Conservation (phyloP, 2,888 invertebrate species). For the Ephialtes manifestator region DNA sequence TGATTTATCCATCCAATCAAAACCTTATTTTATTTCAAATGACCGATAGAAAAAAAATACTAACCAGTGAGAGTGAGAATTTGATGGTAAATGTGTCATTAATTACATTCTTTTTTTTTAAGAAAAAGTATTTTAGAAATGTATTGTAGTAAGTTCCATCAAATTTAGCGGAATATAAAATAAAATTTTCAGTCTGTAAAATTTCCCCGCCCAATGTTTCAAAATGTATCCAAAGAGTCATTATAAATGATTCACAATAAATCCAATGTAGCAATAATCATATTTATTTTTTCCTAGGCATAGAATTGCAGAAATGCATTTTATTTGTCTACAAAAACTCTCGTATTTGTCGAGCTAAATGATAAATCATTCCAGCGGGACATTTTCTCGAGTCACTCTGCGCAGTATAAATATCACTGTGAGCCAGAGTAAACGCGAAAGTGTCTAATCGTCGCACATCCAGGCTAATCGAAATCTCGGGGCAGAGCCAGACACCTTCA, state of each 20-base stretch:
- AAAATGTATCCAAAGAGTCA: too few relatives aligned
- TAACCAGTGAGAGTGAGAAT: too few relatives aligned
- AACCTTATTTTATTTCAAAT: too few relatives aligned
- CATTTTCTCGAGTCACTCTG: not conserved
- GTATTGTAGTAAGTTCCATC: too few relatives aligned
- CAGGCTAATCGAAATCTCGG: conserved; percentile 16
- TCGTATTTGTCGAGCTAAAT: not conserved
- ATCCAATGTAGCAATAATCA: not conserved
- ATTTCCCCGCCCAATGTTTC: too few relatives aligned
- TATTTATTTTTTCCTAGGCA: not conserved
- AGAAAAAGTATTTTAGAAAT: too few relatives aligned
- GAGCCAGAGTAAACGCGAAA: conserved; percentile 1
- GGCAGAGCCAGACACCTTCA: conserved; percentile 21
- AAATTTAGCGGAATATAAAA: too few relatives aligned
- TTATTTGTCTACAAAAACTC: not conserved
- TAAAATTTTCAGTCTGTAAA: too few relatives aligned
- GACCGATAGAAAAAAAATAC: too few relatives aligned
- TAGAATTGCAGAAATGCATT: not conserved
- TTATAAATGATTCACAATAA: too few relatives aligned
- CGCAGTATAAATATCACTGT: not conserved
- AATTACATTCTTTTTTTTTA: not conserved
- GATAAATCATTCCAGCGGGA: not conserved
- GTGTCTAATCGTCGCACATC: conserved; percentile 11
- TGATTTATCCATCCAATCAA: too few relatives aligned
- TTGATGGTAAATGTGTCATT: too few relatives aligned